These are phyloP conservation scores for Peromyscus polionotus DNA, from an alignment of 2,113 vertebrate genomes.

Conservation along the genomic window DNA sequence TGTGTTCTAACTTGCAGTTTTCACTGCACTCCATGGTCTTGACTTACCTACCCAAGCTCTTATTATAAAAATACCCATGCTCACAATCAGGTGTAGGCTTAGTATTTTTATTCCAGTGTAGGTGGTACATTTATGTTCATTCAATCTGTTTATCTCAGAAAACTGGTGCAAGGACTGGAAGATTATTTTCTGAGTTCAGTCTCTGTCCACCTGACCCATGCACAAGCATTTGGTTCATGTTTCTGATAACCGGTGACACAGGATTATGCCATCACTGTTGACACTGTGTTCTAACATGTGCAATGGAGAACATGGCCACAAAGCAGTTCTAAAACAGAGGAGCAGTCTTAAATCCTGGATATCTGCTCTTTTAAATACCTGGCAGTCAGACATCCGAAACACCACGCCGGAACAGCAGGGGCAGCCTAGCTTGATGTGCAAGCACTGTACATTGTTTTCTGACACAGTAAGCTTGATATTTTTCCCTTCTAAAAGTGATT, in stretches of 20 bases:
- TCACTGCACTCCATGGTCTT: not conserved
- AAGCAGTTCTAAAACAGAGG: not conserved
- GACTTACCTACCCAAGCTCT: not conserved
- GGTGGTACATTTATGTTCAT: not conserved
- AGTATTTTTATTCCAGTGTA: not conserved
- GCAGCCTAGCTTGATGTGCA: not conserved
- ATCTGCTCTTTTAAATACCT: not conserved
- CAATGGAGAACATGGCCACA: not conserved
- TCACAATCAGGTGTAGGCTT: not conserved
- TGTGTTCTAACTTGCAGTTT: not conserved
- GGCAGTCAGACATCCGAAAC: not conserved
- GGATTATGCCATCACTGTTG: not conserved
- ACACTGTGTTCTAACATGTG: not conserved
- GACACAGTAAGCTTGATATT: slow-evolving; percentile 27
- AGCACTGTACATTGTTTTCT: not conserved
- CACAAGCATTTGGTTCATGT: not conserved
- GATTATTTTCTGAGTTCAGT: not conserved
- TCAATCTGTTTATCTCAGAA: not conserved
- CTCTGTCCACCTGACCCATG: not conserved
- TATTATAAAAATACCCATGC: not conserved
- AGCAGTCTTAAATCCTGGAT: not conserved
- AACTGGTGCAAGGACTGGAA: not conserved
- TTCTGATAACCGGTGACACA: not conserved
- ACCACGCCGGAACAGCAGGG: not conserved
- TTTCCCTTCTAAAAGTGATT: slow-evolving; percentile 50